Evolutionary conservation across 2,113 vertebrate genomes (phyloP).

Genomic region (Xenotilapia caudafasciata): DNA sequence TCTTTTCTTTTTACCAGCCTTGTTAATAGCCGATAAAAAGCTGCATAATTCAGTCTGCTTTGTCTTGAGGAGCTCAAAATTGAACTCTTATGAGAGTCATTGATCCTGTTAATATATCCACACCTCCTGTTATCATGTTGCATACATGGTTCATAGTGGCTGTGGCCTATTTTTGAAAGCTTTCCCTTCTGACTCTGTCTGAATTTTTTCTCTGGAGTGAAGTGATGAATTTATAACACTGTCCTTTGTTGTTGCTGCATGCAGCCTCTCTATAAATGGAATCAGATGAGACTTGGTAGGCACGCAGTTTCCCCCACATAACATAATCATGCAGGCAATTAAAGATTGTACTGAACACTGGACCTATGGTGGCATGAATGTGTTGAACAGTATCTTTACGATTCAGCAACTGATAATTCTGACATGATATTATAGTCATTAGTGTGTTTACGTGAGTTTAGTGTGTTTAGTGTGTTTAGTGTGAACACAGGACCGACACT

Average conservation of each 20-base stretch:
- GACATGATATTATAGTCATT: not conserved
- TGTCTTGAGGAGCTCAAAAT: not conserved
- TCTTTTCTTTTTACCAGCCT: not conserved
- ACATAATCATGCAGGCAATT: not conserved
- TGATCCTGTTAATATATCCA: not conserved
- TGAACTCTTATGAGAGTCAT: not conserved
- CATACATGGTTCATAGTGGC: not conserved
- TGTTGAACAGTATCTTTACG: not conserved
- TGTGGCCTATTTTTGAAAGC: not conserved
- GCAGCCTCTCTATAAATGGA: not conserved
- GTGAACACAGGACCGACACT: fast-evolving
- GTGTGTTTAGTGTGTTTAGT: not conserved
- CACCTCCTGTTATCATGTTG: not conserved
- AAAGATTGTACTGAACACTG: not conserved
- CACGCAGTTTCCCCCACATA: not conserved
- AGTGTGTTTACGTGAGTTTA: not conserved
- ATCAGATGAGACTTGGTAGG: not conserved
- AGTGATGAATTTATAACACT: not conserved
- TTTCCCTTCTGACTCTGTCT: not conserved
- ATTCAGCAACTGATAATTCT: not conserved
- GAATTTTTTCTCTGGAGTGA: not conserved
- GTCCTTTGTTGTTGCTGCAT: not conserved
- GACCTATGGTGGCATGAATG: not conserved
- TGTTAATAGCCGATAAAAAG: not conserved
- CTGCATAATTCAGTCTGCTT: not conserved